Evolutionary conservation across 2,113 vertebrate genomes (phyloP).

Genomic region (Periophthalmodon schlosseri): DNA sequence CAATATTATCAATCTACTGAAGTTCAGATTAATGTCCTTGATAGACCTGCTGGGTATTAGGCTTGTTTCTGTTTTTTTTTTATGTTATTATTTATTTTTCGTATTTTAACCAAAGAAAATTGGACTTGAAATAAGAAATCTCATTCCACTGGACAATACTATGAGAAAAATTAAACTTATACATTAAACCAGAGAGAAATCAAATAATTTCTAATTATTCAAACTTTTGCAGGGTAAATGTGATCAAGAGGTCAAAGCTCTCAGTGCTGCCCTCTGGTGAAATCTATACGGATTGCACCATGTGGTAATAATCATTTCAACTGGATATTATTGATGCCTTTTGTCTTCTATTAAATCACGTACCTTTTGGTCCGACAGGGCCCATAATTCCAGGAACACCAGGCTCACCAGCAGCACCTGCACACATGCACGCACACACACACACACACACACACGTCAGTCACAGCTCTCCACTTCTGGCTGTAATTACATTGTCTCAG

Average conservation of each 20-base stretch:
- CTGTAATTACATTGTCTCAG: neutral
- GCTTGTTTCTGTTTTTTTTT: too few relatives aligned
- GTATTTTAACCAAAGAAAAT: too few relatives aligned
- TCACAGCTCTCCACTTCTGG: neutral
- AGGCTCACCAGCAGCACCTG: slow-evolving; percentile 79
- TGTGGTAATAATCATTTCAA: neutral
- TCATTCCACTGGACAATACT: too few relatives aligned
- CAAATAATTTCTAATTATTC: too few relatives aligned
- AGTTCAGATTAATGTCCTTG: too few relatives aligned
- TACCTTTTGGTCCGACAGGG: slow-evolving; percentile 85
- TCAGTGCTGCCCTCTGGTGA: slow-evolving; percentile 44
- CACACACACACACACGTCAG: neutral
- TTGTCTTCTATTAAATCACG: slow-evolving; percentile 12
- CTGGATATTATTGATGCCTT: neutral
- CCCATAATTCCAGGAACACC: slow-evolving; percentile 81
- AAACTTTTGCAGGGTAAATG: neutral
- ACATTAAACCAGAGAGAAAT: too few relatives aligned
- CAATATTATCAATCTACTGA: neutral
- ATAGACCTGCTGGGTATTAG: neutral
- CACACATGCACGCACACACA: slow-evolving; percentile 8
- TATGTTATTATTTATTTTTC: too few relatives aligned
- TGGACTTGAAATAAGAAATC: too few relatives aligned
- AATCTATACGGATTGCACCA: neutral
- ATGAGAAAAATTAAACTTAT: too few relatives aligned
- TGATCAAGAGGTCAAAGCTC: neutral